Base-by-base conservation (phyloP, 2,888 invertebrate species). In the Drosophila mercatorum region DNA sequence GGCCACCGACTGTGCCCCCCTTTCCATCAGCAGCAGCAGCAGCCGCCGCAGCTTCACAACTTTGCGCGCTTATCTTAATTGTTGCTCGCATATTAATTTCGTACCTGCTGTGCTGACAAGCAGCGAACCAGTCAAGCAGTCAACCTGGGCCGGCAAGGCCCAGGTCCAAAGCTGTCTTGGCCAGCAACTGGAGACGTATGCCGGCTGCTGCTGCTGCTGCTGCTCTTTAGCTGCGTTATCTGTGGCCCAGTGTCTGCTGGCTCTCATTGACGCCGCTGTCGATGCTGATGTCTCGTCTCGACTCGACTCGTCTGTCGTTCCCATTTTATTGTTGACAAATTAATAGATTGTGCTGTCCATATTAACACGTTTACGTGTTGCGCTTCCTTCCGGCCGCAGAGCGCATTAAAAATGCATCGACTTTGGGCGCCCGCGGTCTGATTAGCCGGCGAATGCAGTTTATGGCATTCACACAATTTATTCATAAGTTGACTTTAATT, bases 51-150 rank as follows among this genome's bases (percentile, higher is more conserved):
- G 83, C 83, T 84, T 84, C 88, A 84, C 83, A 84, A 84, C 76
- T 84, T 84, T 80, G 83, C 80, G 89, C 87, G 90, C 87, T 90
- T 90, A 90, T 90, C 91, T 90, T 90, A 91, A 91, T 90, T 90
- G 91, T 90, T 91, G 88, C 83, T 91, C 90, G 91, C 91, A 90
- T 90, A 90, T 90, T 91, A 91, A 91, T 91, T 90, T 86, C 91
- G 80, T 88, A 88, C 90, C 90, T 88, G 90, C 91, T 90, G 91
- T 78, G 89, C 88, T 80, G 81, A 83, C 74, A 84, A 72, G 68
- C 78, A 66, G 72, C 69, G 66, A 77, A 85, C 83, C 72, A 85
- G 59, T 58, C 67, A 67, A 52, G 56, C 63, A 51, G 47, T 49
- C 68, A 56, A 49, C 34, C 53, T 38, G 44, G 44, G 38, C 49